Base-by-base conservation (phyloP, 2,797 vertebrate species). In the Cheracebus regulus region DNA sequence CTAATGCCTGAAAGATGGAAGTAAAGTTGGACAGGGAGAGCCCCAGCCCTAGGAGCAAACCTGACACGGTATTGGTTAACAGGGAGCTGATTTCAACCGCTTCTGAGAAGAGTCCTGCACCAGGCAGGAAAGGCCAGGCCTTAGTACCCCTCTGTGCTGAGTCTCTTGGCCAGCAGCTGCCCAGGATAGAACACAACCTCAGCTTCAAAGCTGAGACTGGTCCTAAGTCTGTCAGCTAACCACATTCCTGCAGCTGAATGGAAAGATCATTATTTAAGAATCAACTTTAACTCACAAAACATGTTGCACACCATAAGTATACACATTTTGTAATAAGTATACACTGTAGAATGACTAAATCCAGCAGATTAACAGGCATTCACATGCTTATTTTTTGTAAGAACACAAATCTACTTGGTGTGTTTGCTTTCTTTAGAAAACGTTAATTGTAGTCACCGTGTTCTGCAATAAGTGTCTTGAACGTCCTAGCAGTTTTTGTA, bases 131-230 rank as follows among this genome's bases (percentile, higher is more conserved):
- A 73, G 28, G 19, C 81, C 30, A 44, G 55, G 6, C 73, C 30
- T 17, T 3, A 1, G 7, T 3, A 7, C 4, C 24, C 41, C 26
- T 50, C 28, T 12, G 0, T 5, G 36, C 24, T 15, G 41, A 0
- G n/a, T 30, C 44, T 67, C 9, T 4, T 22, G 28, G 11, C 39
- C 6, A 14, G 7, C 39, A 52, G 41, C 41, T n/a, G 28, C 44
- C 73, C 39, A 46, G 73, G 44, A 64, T 6, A 12, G 30, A 73
- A 20, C 1, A 0, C 3, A 10, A 24, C 4, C 2, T 36, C 2
- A 3, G n/a, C 85, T 75, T 24, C 19, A 61, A 88, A 84, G 20
- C 28, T 3, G 26, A 50, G 67, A 33, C 85, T 11, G 48, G 70
- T 26, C 46, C 73, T 67, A 33, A 39, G 7, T 36, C 41, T 48